Evolutionary conservation across 2,113 vertebrate genomes (phyloP).

Genomic region (Lophochroa leadbeateri): DNA sequence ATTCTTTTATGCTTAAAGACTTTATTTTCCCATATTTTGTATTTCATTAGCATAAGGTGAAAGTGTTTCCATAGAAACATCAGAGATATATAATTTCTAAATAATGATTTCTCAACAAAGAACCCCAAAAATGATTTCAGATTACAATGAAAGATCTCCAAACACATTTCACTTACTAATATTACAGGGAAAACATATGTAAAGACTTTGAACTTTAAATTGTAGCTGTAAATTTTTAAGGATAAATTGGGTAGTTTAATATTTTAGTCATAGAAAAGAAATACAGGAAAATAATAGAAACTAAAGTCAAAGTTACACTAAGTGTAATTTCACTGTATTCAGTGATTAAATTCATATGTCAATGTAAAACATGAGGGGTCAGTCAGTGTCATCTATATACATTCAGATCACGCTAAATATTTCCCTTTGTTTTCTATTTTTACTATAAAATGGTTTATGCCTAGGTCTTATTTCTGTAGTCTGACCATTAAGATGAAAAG

Average conservation of each 20-base stretch:
- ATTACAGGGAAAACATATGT: background rate
- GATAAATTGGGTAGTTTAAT: background rate
- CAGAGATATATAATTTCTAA: constrained; percentile 72
- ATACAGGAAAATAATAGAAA: background rate
- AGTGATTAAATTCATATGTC: background rate
- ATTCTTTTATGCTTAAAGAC: background rate
- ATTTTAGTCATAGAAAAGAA: background rate
- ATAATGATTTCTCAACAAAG: constrained; percentile 68
- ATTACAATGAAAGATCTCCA: constrained; percentile 1
- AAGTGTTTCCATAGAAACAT: constrained; percentile 79
- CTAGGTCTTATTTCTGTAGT: background rate
- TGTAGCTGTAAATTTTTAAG: background rate
- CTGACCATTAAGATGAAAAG: background rate
- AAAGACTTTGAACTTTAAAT: background rate
- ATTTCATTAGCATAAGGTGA: constrained; percentile 72
- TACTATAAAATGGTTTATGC: background rate
- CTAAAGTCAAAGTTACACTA: background rate
- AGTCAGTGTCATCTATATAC: background rate
- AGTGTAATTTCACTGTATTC: background rate
- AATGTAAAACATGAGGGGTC: background rate
- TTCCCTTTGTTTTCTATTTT: background rate
- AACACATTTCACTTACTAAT: background rate
- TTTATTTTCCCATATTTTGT: constrained; percentile 35
- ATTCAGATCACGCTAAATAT: background rate
- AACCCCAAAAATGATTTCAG: background rate